Conservation (phyloP, 2,797 vertebrate genomes). For the Cetoscarus ocellatus region DNA sequence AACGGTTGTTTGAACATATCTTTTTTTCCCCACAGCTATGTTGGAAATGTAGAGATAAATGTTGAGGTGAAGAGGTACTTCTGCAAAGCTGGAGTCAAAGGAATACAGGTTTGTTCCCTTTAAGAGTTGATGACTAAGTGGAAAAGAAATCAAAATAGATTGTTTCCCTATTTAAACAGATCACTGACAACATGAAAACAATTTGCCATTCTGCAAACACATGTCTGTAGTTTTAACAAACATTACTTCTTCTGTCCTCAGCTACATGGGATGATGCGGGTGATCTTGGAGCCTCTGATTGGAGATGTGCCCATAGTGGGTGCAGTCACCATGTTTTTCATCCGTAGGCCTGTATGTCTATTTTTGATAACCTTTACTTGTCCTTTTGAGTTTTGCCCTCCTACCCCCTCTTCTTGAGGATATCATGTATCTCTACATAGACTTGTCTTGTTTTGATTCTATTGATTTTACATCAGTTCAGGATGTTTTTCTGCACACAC, state of each 20-base stretch:
- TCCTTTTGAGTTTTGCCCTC: constrained; percentile 25
- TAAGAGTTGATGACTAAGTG: background rate
- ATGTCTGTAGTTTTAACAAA: background rate
- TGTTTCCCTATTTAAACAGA: background rate
- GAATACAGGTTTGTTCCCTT: constrained; percentile 89
- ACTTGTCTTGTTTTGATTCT: background rate
- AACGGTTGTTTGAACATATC: background rate
- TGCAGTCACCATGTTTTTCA: constrained; percentile 95
- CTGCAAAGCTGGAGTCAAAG: constrained; percentile 95
- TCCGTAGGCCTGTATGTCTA: constrained; percentile 90
- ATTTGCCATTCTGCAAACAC: background rate
- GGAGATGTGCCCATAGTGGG: constrained; percentile 93
- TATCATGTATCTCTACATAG: constrained; percentile 25
- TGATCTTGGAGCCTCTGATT: constrained; percentile 94
- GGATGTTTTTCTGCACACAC: constrained; percentile 34
- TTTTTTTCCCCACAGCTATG: constrained; percentile 83
- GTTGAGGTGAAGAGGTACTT: constrained; percentile 96
- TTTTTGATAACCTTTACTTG: constrained; percentile 44
- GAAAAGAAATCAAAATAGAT: background rate
- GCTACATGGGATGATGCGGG: constrained; percentile 92
- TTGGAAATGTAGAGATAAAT: constrained; percentile 92
- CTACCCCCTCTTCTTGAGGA: constrained; percentile 3
- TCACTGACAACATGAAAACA: background rate
- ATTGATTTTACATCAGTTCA: constrained; percentile 51
- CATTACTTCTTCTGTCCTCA: constrained; percentile 45